Percentiles rank a stretch among this genome's conserved stretches.
Evolutionary conservation across 2,113 vertebrate genomes (phyloP).

Genomic region (Aspidoscelis tigris): DNA sequence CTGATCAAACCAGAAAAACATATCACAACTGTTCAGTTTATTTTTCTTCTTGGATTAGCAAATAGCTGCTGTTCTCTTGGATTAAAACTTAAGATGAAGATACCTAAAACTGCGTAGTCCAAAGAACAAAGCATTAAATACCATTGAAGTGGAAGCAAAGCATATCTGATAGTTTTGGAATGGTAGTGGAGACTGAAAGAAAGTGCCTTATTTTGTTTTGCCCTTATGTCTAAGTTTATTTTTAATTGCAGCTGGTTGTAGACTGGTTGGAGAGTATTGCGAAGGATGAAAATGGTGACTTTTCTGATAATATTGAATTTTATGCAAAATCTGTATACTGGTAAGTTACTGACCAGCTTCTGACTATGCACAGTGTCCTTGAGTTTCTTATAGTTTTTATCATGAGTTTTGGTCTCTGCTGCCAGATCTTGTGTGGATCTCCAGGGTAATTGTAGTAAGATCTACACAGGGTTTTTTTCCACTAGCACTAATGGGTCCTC

Average conservation of each 20-base stretch:
- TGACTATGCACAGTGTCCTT: not conserved
- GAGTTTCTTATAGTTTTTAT: conserved; percentile 9
- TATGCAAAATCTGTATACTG: conserved; percentile 98
- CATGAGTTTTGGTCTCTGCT: not conserved
- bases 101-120: not conserved
- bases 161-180: too few relatives aligned
- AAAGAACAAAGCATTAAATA: not conserved
- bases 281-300: conserved; percentile 94
- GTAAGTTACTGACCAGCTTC: conserved; percentile 77
- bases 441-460: too few relatives aligned
- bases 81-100: too few relatives aligned
- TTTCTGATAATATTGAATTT: conserved; percentile 97
- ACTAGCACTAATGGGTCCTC: too few relatives aligned
- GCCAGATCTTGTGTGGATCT: too few relatives aligned
- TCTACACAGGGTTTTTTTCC: too few relatives aligned
- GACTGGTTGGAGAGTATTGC: conserved; percentile 98
- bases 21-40: not conserved
- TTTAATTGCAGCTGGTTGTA: conserved; percentile 86
- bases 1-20: too few relatives aligned
- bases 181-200: not conserved
- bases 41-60: not conserved
- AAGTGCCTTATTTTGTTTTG: not conserved
- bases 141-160: not conserved
- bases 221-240: conserved; percentile 7
- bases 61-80: too few relatives aligned